These are phyloP conservation scores for Meles meles DNA, from an alignment of 2,113 vertebrate species.

Conservation along the genomic window DNA sequence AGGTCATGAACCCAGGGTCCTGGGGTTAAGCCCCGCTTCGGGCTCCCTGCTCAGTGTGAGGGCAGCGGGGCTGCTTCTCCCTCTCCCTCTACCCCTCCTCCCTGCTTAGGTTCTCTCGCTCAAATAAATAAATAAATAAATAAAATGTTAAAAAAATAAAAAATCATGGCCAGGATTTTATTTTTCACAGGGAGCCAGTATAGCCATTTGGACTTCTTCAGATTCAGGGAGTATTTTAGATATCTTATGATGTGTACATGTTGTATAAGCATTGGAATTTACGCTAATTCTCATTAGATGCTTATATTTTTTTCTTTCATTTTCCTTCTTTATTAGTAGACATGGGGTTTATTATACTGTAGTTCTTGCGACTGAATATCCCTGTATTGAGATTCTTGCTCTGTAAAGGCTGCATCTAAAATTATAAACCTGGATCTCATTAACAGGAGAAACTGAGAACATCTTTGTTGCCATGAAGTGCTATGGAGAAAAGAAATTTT, in stretches of 20 bases:
- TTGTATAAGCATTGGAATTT: neutral
- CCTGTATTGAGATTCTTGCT: neutral
- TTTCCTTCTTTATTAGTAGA: neutral
- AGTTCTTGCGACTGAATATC: neutral
- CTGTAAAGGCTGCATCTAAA: slow-evolving; percentile 8
- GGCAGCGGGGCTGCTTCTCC: neutral
- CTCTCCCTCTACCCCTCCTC: neutral
- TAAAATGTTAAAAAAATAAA: neutral
- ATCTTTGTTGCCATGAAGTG: slow-evolving; percentile 36
- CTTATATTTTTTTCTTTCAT: neutral
- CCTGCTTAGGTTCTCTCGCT: neutral
- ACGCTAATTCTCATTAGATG: neutral
- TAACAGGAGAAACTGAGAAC: slow-evolving; percentile 46
- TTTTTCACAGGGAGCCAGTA: neutral
- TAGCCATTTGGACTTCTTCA: neutral
- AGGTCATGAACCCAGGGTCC: no score
- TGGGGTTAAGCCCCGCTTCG: neutral
- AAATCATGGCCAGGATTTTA: neutral
- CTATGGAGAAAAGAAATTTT: slow-evolving; percentile 44
- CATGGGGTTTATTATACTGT: neutral
- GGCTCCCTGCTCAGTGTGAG: neutral
- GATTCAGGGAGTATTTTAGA: neutral
- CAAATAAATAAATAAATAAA: neutral
- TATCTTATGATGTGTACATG: neutral
- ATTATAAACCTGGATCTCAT: slow-evolving; percentile 58